Evolutionary conservation across 2,113 vertebrate genomes (phyloP).

Genomic region (Onychostruthus taczanowskii): DNA sequence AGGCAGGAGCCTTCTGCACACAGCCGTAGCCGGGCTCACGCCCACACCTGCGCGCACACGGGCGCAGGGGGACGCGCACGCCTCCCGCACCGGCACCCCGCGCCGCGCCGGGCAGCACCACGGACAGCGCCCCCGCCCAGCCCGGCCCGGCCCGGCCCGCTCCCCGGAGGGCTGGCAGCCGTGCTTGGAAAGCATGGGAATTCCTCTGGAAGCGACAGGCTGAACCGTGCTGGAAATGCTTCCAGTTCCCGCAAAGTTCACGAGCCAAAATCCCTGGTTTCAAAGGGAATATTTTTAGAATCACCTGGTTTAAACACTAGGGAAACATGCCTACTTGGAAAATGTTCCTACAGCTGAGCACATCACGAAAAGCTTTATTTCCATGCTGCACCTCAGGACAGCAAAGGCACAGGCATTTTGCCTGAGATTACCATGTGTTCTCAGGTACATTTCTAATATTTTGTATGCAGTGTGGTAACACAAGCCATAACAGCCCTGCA

Average conservation of each 20-base stretch:
- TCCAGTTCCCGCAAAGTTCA: rapidly evolving
- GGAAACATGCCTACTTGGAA: not conserved
- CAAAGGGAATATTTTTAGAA: not conserved
- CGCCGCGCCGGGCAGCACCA: slow-evolving; percentile 76
- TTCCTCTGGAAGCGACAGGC: rapidly evolving
- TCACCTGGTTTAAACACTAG: not conserved
- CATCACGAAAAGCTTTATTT: not conserved
- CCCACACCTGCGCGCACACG: too few relatives aligned
- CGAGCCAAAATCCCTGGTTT: not conserved
- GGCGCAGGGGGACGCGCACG: too few relatives aligned
- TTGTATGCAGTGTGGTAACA: rapidly evolving
- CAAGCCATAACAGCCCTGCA: rapidly evolving
- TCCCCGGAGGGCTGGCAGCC: rapidly evolving
- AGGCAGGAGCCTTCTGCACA: rapidly evolving
- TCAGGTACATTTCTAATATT: not conserved
- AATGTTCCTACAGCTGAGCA: not conserved
- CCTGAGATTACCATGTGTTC: not conserved
- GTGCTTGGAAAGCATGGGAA: rapidly evolving
- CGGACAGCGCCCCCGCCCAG: slow-evolving; percentile 79
- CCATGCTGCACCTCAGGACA: not conserved
- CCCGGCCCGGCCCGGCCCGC: not conserved
- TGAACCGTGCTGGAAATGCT: not conserved
- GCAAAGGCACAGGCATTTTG: not conserved
- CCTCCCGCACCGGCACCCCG: not conserved
- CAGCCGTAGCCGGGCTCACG: rapidly evolving